phyloP scores from a whole-genome alignment of 2,113 vertebrate genomes.

The Monopterus albus region DNA sequence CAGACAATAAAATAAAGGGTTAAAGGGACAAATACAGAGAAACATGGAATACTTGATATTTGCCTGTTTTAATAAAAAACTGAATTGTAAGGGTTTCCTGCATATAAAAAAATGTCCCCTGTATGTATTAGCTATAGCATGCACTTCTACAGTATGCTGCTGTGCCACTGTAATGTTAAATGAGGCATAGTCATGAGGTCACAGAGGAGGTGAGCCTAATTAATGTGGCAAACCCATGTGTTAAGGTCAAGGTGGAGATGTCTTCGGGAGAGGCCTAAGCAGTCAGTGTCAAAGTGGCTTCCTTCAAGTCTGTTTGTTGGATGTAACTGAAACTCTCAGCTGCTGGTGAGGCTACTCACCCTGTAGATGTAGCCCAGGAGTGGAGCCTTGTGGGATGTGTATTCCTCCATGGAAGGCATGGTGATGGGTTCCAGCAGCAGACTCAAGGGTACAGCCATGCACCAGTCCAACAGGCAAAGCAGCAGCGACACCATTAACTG shows the following conservation, averaged over 20 bases:
- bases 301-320: not conserved
- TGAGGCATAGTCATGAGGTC: conserved; percentile 59
- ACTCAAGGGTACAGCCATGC: conserved; percentile 92
- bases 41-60: conserved; percentile 39
- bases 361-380: conserved; percentile 97
- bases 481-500: conserved; percentile 96
- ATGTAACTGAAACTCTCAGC: not conserved
- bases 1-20: conserved; percentile 71
- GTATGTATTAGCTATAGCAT: not conserved
- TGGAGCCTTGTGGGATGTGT: conserved; percentile 84
- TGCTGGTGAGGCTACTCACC: conserved; percentile 80
- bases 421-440: conserved; percentile 90
- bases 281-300: not conserved
- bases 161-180: conserved; percentile 57
- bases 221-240: conserved; percentile 53
- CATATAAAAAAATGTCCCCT: conserved; percentile 16
- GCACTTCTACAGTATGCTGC: conserved; percentile 9
- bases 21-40: conserved; percentile 29
- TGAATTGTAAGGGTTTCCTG: not conserved
- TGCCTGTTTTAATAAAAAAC: conserved; percentile 30
- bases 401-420: conserved; percentile 86
- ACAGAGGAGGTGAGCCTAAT: conserved; percentile 67
- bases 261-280: not conserved
- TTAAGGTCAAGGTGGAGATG: conserved; percentile 24
- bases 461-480: conserved; percentile 97